phyloP scores from a whole-genome alignment of 1,140 invertebrate species.

The Aphelenchoides fujianensis region DNA sequence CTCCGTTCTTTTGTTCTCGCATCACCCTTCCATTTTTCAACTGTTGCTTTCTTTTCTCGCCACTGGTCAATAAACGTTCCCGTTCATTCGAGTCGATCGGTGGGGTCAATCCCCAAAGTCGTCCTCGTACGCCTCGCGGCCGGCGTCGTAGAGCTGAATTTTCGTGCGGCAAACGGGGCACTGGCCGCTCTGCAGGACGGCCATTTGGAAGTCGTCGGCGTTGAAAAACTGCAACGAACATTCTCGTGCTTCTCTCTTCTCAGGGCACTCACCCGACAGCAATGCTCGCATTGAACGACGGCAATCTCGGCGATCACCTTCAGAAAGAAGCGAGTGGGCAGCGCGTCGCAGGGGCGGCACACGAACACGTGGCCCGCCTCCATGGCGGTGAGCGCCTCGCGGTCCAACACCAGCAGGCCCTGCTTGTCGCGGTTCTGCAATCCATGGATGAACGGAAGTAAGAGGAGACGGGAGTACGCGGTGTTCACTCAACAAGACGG shows the following conservation, averaged over 20 bases:
- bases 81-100: too few species aligned
- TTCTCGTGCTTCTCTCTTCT: too few species aligned
- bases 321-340: constrained; percentile 78
- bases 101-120: not conserved
- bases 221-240: constrained; percentile 82
- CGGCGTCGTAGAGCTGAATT: constrained; percentile 12
- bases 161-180: constrained; percentile 83
- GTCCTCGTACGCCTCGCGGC: constrained; percentile 8
- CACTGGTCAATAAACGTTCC: too few species aligned
- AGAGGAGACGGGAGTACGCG: too few species aligned
- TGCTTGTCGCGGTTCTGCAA: constrained; percentile 39
- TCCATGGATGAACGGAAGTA: too few species aligned
- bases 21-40: too few species aligned
- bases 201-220: constrained; percentile 92
- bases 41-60: too few species aligned
- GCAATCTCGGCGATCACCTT: constrained; percentile 89
- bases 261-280: constrained; percentile 79
- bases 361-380: constrained; percentile 78
- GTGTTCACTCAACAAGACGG: constrained; percentile 48
- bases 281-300: constrained; percentile 78
- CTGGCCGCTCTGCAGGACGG: constrained; percentile 80
- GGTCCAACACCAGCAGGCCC: constrained; percentile 71
- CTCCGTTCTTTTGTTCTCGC: too few species aligned
- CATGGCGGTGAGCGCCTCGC: constrained; percentile 73
- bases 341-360: constrained; percentile 68